These are phyloP conservation scores for Caenorhabditis becei DNA, from an alignment of 2,888 invertebrate species.

Conservation along the genomic window DNA sequence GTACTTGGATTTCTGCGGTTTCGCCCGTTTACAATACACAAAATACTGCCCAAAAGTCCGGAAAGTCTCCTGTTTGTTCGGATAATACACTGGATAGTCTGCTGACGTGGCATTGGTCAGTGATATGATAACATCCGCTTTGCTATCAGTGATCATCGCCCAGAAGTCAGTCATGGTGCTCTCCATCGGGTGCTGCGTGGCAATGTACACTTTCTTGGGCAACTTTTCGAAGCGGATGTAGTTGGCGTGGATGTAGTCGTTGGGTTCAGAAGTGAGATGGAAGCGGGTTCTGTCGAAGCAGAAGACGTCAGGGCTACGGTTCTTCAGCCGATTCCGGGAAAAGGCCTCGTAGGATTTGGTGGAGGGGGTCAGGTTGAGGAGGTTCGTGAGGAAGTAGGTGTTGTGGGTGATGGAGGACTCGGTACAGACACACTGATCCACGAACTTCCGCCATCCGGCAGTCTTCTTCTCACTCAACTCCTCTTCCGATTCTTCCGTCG, in stretches of 20 bases:
- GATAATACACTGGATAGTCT: slow-evolving; percentile 11
- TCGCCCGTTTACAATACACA: slow-evolving; percentile 12
- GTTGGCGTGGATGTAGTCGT: slow-evolving; percentile 33
- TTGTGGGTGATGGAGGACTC: slow-evolving; percentile 1
- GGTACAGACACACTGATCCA: too few relatives aligned
- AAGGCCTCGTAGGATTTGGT: slow-evolving; percentile 11
- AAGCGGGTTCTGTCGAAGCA: slow-evolving; percentile 26
- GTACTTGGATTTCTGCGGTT: slow-evolving; percentile 16
- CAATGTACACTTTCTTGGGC: slow-evolving; percentile 15
- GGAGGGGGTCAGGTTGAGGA: slow-evolving; percentile 5
- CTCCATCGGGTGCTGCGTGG: slow-evolving; percentile 26
- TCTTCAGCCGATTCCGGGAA: slow-evolving; percentile 9
- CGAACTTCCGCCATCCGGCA: too few relatives aligned
- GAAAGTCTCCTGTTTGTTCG: slow-evolving; percentile 16
- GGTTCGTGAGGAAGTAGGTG: slow-evolving; percentile 7
- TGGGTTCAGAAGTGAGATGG: slow-evolving; percentile 1
- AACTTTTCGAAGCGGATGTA: slow-evolving; percentile 11
- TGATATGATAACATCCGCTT: slow-evolving; percentile 17
- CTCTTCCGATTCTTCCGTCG: too few relatives aligned
- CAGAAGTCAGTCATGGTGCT: slow-evolving; percentile 26
- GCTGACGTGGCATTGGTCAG: slow-evolving; percentile 1
- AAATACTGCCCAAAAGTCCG: slow-evolving; percentile 15
- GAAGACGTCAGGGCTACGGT: slow-evolving; percentile 18
- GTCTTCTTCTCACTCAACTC: too few relatives aligned
- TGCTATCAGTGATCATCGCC: slow-evolving; percentile 20